These are phyloP conservation scores for Torymus tubicola DNA, from an alignment of 2,888 invertebrate genomes.

Conservation along the genomic window DNA sequence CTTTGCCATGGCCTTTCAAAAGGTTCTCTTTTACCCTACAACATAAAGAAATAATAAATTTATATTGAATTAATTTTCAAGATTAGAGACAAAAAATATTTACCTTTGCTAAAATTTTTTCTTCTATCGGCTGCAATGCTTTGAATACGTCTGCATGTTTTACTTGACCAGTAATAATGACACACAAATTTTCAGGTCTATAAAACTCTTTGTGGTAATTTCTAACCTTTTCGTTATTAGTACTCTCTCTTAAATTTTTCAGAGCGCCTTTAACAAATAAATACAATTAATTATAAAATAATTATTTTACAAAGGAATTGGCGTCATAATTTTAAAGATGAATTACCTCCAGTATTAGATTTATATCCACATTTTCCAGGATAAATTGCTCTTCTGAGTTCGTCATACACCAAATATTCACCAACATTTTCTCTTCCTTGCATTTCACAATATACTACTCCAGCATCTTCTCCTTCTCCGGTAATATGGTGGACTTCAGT, in stretches of 20 bases:
- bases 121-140: slow-evolving; percentile 84
- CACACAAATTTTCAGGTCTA: slow-evolving; percentile 90
- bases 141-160: slow-evolving; percentile 86
- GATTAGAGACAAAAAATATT: slow-evolving; percentile 37
- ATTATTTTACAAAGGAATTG: neutral
- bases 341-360: slow-evolving; percentile 87
- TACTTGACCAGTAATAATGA: slow-evolving; percentile 90
- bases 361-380: slow-evolving; percentile 90
- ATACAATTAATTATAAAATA: too few species aligned
- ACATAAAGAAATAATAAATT: slow-evolving; percentile 7
- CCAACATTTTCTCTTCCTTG: slow-evolving; percentile 91
- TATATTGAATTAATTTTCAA: slow-evolving; percentile 11
- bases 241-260: slow-evolving; percentile 89
- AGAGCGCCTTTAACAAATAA: slow-evolving; percentile 78
- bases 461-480: slow-evolving; percentile 91
- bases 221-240: slow-evolving; percentile 88
- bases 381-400: slow-evolving; percentile 84
- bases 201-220: slow-evolving; percentile 92
- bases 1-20: slow-evolving; percentile 89
- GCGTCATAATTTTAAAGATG: neutral
- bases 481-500: slow-evolving; percentile 96
- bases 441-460: slow-evolving; percentile 98
- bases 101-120: slow-evolving; percentile 85
- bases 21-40: slow-evolving; percentile 77
- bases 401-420: slow-evolving; percentile 83